These are phyloP conservation scores for Chloroceryle amazona DNA, from an alignment of 2,797 vertebrate genomes.

Conservation along the genomic window DNA sequence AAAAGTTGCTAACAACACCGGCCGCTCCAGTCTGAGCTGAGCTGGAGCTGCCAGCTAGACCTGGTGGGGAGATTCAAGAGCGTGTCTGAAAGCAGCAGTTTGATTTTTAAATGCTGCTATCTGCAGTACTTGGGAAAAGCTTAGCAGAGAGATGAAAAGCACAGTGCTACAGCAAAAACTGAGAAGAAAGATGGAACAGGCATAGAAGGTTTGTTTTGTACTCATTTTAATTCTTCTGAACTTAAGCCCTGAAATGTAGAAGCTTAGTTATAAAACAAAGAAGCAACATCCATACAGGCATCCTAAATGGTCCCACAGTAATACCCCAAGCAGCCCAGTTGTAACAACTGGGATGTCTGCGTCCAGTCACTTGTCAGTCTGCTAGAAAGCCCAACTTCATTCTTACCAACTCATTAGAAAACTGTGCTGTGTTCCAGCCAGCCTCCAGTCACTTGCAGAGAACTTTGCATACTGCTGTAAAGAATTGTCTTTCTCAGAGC, in stretches of 20 bases:
- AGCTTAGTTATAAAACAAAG: neutral
- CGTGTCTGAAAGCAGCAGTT: neutral
- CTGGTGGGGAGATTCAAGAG: neutral
- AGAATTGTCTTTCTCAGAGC: neutral
- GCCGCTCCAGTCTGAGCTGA: neutral
- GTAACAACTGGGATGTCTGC: neutral
- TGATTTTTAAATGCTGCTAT: neutral
- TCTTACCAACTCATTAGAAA: neutral
- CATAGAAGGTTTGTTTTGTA: neutral
- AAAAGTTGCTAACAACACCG: neutral
- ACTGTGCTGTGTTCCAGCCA: neutral
- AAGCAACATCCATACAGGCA: neutral
- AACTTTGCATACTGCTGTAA: neutral
- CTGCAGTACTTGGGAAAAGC: neutral
- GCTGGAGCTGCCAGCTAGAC: neutral
- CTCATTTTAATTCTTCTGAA: neutral
- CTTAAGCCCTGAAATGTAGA: neutral
- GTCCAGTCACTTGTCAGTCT: neutral
- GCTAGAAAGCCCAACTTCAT: accelerated
- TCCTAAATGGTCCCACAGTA: neutral
- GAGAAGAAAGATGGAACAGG: neutral
- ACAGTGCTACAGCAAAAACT: neutral
- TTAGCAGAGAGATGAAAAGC: neutral
- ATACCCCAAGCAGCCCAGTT: neutral
- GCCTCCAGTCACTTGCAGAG: neutral